Base-by-base conservation (phyloP, 23 tunicate genomes). In the Trididemnum clinides region DNA sequence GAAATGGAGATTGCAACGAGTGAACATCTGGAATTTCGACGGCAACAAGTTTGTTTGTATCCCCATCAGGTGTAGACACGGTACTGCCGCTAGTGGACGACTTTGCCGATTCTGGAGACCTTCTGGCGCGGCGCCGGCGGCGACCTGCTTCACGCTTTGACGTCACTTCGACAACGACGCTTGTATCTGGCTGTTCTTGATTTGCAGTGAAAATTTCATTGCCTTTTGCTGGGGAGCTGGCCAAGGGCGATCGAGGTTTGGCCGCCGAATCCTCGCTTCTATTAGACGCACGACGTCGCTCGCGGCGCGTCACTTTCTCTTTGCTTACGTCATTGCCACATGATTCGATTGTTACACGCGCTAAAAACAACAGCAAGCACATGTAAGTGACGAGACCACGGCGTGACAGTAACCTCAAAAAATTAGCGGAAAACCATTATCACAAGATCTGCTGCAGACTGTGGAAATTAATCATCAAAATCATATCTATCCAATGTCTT, bases 61-160 rank as follows among this genome's bases (percentile, higher is more conserved):
- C 80, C 28, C 57, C 23, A 23, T 70, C 87, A 6, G 87, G 87
- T 18, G 79, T 83, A 0, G 87, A 23, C 27, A 50, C 64, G 18
- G 87, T 19, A 34, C 79, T 83, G 66, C 33, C 50, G 69, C 79
- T 50, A 22, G 74, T 35, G 20, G 77, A 71, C 2, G 79, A 29
- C 37, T 51, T 50, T 32, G 74, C 21, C 12, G n/a, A 33, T 3
- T 83, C 80, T 44, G 66, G 4, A 15, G 87, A 83, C 33, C 71
- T 83, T 32, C 80, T 21, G 39, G 7, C 50, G 32, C 87, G 87
- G 20, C 87, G 87, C n/a, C 87, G 87, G 1, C 87, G 87, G 30
- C 87, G 49, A n/a, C n/a, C n/a, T n/a, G n/a, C n/a, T n/a, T n/a
- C n/a, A n/a, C n/a, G n/a, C n/a, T n/a, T n/a, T 50, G 75, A 32